Evolutionary conservation across 2,797 vertebrate genomes (phyloP).

Genomic region (Astyanax mexicanus): DNA sequence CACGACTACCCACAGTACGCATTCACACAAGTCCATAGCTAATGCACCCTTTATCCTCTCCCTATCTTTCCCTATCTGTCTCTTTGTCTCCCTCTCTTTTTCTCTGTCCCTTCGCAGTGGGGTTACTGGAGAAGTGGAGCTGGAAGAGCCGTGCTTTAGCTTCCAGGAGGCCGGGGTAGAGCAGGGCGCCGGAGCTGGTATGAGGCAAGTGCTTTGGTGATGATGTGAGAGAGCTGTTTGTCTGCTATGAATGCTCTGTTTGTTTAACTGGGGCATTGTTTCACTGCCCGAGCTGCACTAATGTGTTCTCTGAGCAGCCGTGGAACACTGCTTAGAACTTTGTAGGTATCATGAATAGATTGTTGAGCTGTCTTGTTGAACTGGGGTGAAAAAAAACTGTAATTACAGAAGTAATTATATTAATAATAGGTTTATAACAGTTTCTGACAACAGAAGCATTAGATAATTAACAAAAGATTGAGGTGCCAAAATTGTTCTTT

Average conservation of each 20-base stretch:
- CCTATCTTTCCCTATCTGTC: slow-evolving; percentile 48
- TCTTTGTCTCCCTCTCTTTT: slow-evolving; percentile 42
- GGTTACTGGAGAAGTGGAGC: slow-evolving; percentile 54
- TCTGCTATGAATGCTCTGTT: slow-evolving; percentile 52
- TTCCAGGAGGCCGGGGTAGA: slow-evolving; percentile 60
- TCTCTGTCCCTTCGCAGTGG: slow-evolving; percentile 21
- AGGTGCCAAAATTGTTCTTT: no score
- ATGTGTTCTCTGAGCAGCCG: slow-evolving; percentile 43
- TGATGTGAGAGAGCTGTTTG: slow-evolving; percentile 50
- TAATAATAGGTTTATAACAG: no score
- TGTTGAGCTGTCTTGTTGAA: not conserved
- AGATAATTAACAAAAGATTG: no score
- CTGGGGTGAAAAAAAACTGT: not conserved
- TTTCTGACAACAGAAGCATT: no score
- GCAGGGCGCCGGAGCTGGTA: slow-evolving; percentile 78
- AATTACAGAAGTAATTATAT: not conserved
- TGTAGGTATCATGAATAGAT: not conserved
- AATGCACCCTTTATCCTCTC: slow-evolving; percentile 68
- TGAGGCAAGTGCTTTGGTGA: slow-evolving; percentile 79
- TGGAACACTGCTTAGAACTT: slow-evolving; percentile 28
- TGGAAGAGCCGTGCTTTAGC: slow-evolving; percentile 38
- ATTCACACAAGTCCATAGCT: slow-evolving; percentile 64
- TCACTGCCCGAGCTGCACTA: slow-evolving; percentile 25
- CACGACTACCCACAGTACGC: slow-evolving; percentile 74
- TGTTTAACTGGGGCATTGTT: slow-evolving; percentile 51